phyloP scores from a whole-genome alignment of 2,797 vertebrate genomes.

The Bovichtus variegatus region DNA sequence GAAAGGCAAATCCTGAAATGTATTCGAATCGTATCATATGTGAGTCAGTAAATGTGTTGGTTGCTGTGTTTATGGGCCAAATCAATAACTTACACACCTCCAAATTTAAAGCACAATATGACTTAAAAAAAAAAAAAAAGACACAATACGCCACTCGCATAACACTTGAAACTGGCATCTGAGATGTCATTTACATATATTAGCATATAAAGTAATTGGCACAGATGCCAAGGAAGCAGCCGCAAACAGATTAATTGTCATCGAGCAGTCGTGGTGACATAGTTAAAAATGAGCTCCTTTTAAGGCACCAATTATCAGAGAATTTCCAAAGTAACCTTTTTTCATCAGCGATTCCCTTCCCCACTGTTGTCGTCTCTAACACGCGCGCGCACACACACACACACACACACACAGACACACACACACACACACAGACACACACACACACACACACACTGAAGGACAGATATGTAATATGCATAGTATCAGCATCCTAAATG shows the following conservation, averaged over 20 bases:
- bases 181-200: slow-evolving; percentile 90
- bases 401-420: slow-evolving; percentile 9
- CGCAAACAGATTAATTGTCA: slow-evolving; percentile 90
- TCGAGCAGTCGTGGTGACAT: slow-evolving; percentile 86
- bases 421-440: slow-evolving; percentile 36
- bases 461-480: slow-evolving; percentile 62
- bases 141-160: slow-evolving; percentile 77
- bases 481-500: slow-evolving; percentile 74
- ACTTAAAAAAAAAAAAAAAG: slow-evolving; percentile 64
- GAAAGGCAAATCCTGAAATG: neutral
- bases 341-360: slow-evolving; percentile 71
- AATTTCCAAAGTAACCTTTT: slow-evolving; percentile 86
- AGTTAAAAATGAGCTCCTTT: slow-evolving; percentile 89
- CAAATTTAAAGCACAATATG: slow-evolving; percentile 72
- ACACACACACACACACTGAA: slow-evolving; percentile 36
- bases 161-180: slow-evolving; percentile 86
- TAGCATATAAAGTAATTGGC: slow-evolving; percentile 91
- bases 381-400: too few relatives aligned
- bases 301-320: slow-evolving; percentile 89
- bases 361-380: slow-evolving; percentile 42
- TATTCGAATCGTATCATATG: neutral
- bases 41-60: slow-evolving; percentile 6
- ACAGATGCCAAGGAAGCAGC: slow-evolving; percentile 89
- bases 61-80: slow-evolving; percentile 27
- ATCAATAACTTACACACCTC: slow-evolving; percentile 54